These are phyloP conservation scores for Xiphophorus maculatus DNA, from an alignment of 2,113 vertebrate genomes.

Conservation along the genomic window DNA sequence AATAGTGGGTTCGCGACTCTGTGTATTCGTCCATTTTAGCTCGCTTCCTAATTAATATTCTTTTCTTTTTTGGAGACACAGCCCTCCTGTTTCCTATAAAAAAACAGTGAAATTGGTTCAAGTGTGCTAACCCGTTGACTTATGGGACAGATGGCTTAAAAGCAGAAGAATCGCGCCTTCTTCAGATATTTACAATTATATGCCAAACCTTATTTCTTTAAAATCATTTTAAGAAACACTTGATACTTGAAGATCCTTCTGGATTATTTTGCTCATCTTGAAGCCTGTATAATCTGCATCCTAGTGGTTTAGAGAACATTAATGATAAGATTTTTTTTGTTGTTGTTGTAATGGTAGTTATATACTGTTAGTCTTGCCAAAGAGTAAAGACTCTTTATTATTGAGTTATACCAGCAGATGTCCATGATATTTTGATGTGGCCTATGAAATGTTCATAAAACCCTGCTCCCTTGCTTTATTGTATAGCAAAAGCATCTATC, in stretches of 20 bases:
- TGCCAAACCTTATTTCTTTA: slow-evolving; percentile 65
- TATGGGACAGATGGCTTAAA: slow-evolving; percentile 14
- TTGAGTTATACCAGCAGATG: slow-evolving; percentile 68
- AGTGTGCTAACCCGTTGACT: slow-evolving; percentile 12
- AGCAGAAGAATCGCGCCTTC: slow-evolving; percentile 52
- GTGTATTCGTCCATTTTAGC: slow-evolving; percentile 54
- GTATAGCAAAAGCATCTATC: slow-evolving; percentile 17
- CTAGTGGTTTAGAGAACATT: slow-evolving; percentile 62
- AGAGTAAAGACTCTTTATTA: slow-evolving; percentile 63
- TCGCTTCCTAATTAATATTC: slow-evolving; percentile 20
- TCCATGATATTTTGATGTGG: slow-evolving; percentile 58
- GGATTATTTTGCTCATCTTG: slow-evolving; percentile 58
- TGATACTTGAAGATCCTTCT: slow-evolving; percentile 73
- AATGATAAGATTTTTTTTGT: slow-evolving; percentile 40
- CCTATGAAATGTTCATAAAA: slow-evolving; percentile 47
- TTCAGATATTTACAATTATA: slow-evolving; percentile 53
- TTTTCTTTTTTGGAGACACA: background rate
- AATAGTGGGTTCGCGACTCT: slow-evolving; percentile 35
- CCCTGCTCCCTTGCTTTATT: slow-evolving; percentile 46
- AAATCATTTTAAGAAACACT: slow-evolving; percentile 55
- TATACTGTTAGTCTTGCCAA: slow-evolving; percentile 64
- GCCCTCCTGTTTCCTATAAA: slow-evolving; percentile 14
- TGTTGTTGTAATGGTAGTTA: slow-evolving; percentile 51
- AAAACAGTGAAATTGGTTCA: background rate
- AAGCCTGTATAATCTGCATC: slow-evolving; percentile 74